Evolutionary conservation across 1,140 invertebrate species (phyloP), one percentile per base, ranked within the genome.

Genomic region (Marisa cornuarietis): DNA sequence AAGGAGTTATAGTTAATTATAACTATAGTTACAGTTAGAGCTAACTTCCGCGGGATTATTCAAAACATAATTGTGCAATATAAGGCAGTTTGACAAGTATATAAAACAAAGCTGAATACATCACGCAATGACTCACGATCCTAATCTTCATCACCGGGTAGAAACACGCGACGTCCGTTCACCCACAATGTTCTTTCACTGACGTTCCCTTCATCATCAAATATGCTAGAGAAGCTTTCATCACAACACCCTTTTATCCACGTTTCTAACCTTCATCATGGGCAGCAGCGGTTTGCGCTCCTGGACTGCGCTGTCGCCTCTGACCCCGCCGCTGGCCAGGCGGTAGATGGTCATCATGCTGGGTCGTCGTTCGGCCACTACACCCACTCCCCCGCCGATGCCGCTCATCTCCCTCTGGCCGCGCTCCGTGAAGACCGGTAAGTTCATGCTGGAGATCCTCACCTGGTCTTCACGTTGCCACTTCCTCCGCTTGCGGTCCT

Each of bases 381-480:
- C 62, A 49, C 58, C 31, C n/a, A 51, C 65, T 24, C 68, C 14
- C 65, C 69, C 26, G 11, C 52, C 68, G 52, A 65, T 14, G 77
- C 66, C 16, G 61, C 58, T 22, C 54, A 58, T 58, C 54, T 58
- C 54, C 31, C 63, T 71, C 80, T 81, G 52, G 52, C 79, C 51
- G 66, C 76, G 42, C 22, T 54, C 51, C 11, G 31, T 54, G 54
- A n/a, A 54, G 81, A 81, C 77, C 81, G 79, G 79, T 13, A 81
- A 68, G 58, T 81, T 81, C 74, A 81, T 75, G 52, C 58, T 58
- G 24, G 79, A 71, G 24, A 81, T 58, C 62, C 75, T 51, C n/a
- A 81, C 73, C 62, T 81, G 68, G 61, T 81, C 79, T 58, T 81
- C 79, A 3, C 79, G n/a, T 42, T 76, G 76, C 79, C 79, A 81